These are phyloP conservation scores for Chaetogeoica ovagalla DNA, from an alignment of 2,888 invertebrate species.

Conservation along the genomic window DNA sequence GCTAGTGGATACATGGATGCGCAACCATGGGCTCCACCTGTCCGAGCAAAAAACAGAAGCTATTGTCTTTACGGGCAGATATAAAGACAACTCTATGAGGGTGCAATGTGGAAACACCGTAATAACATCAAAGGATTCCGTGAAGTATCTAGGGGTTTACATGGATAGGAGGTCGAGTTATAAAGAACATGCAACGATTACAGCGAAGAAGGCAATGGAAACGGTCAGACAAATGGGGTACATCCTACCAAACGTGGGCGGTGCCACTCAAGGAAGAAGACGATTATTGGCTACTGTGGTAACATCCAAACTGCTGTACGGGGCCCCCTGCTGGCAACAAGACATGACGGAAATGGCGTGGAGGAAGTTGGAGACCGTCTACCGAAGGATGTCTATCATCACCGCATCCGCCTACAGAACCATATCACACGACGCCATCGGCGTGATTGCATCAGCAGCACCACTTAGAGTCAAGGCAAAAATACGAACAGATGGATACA, in stretches of 20 bases:
- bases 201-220: neutral
- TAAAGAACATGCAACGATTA: neutral
- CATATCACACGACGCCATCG: neutral
- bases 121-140: neutral
- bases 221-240: neutral
- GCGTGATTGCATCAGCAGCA: neutral
- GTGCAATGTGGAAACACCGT: neutral
- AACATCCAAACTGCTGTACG: neutral
- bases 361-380: neutral
- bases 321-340: neutral
- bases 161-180: neutral
- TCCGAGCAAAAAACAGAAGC: neutral
- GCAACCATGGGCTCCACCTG: no score
- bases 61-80: neutral
- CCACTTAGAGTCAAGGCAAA: neutral
- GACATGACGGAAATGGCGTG: neutral
- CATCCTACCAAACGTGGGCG: constrained; percentile 10
- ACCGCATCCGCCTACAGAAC: neutral
- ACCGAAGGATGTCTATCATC: neutral
- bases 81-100: neutral
- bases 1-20: no score
- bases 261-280: neutral
- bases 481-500: neutral
- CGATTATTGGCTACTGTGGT: neutral
- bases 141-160: neutral